Percentiles rank a stretch among this genome's conserved stretches.
These are phyloP conservation scores for Auanema freiburgensis DNA, from an alignment of 2,888 invertebrate species.

Conservation along the genomic window DNA sequence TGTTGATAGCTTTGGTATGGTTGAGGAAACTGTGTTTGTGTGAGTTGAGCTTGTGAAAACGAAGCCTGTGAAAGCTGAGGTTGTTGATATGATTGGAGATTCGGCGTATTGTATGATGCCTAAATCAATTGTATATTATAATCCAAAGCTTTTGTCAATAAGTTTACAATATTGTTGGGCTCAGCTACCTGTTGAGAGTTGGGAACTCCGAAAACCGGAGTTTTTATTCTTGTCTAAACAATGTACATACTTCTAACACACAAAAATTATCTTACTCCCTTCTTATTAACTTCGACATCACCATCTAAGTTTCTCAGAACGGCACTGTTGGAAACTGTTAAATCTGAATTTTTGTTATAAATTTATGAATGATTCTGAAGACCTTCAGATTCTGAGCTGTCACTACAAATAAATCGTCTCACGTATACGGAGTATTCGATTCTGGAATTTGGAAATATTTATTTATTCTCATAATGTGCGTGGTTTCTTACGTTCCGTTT, in stretches of 20 bases:
- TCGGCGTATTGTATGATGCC: too few species aligned
- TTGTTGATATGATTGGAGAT: too few species aligned
- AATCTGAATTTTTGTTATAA: neutral
- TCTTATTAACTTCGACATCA: constrained; percentile 14
- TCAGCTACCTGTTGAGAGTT: neutral
- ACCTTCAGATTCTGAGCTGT: constrained; percentile 8
- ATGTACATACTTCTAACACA: too few species aligned
- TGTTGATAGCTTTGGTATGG: neutral
- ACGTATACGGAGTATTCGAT: constrained; percentile 39
- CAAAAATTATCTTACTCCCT: neutral
- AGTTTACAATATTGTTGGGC: neutral
- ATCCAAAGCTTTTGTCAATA: neutral
- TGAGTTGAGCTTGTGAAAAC: too few species aligned
- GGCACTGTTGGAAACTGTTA: constrained; percentile 8
- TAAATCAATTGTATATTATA: too few species aligned
- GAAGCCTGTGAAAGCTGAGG: too few species aligned
- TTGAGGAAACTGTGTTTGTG: neutral
- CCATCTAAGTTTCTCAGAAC: constrained; percentile 12
- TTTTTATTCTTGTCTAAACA: constrained; percentile 3
- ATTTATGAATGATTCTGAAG: neutral
- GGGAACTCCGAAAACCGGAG: constrained; percentile 1
- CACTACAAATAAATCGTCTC: constrained; percentile 45
- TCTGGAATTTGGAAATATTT: constrained; percentile 19
- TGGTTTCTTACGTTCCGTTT: constrained; percentile 37
- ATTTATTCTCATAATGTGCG: neutral